Base-by-base conservation (phyloP, 2,113 vertebrate species). In the Lutjanus erythropterus region DNA sequence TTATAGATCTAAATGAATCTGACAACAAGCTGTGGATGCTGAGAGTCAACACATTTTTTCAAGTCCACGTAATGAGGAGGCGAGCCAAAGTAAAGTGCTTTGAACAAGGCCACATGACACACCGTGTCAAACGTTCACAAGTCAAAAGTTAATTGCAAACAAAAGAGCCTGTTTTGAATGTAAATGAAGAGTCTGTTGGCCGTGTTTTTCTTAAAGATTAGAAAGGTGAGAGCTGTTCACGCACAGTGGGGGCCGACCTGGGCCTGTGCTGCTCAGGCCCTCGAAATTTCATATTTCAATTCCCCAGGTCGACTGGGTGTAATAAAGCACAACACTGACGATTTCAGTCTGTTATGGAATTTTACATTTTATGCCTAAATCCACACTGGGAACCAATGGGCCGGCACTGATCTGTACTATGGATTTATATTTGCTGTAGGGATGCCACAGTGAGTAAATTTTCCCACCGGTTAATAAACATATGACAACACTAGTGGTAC, bases 141-240 rank as follows among this genome's bases (percentile, higher is more conserved):
- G 86, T 88, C 78, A 88, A 85, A 89, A 87, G 86, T 91, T 87
- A 92, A 89, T 89, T 91, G 83, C 84, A 56, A 80, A 81, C 59
- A 73, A 88, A 81, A 33, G 35, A 49, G 71, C 3, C 31, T 42
- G 66, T 73, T 84, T 61, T 75, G 33, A 89, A 65, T 81, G 83
- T 82, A 75, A 78, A 87, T 71, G 49, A 78, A 71, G 70, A 80
- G 58, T 60, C n/a, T 21, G 71, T 19, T 49, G 70, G 62, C 33
- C 31, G 62, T 84, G 77, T 89, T 89, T 90, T 88, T 90, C 71
- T 83, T 73, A 50, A 29, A 77, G 73, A 84, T 86, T 78, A 84
- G 50, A 67, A 65, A 87, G 80, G 85, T 80, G 76, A 85, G 49
- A 67, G 80, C 62, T 25, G 83, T 73, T 80, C 71, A 70, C 58